A percentile compares a stretch with the other conserved stretches of the same genome.
These are phyloP conservation scores for Menidia menidia DNA, from an alignment of 2,797 vertebrate genomes.

Conservation along the genomic window DNA sequence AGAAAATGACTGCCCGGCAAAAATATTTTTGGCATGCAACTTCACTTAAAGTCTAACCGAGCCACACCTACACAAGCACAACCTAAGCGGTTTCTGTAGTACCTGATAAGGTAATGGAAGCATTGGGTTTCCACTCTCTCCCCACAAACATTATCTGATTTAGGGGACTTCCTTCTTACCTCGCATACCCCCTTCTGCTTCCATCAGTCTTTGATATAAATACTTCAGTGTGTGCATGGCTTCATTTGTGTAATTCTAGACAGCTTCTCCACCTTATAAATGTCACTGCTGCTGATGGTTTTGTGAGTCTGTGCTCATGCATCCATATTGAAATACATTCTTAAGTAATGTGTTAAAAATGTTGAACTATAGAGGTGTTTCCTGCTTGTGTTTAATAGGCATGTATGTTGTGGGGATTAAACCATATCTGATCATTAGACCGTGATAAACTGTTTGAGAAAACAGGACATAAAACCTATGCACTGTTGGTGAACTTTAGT, in stretches of 20 bases:
- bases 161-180: slow-evolving; percentile 56
- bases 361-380: too few relatives aligned
- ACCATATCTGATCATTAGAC: too few relatives aligned
- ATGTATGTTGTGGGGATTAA: too few relatives aligned
- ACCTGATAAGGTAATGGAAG: slow-evolving; percentile 55
- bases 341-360: too few relatives aligned
- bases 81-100: slow-evolving; percentile 28
- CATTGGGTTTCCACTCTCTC: slow-evolving; percentile 57
- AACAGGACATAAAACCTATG: background rate
- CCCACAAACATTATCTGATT: slow-evolving; percentile 56
- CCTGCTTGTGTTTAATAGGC: too few relatives aligned
- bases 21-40: slow-evolving; percentile 69
- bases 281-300: slow-evolving; percentile 3
- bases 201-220: slow-evolving; percentile 59
- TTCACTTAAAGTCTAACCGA: slow-evolving; percentile 60
- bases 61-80: slow-evolving; percentile 28
- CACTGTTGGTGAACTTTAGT: background rate
- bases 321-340: too few relatives aligned
- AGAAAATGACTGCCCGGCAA: slow-evolving; percentile 53
- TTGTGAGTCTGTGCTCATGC: background rate
- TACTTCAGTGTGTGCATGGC: slow-evolving; percentile 42
- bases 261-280: slow-evolving; percentile 26
- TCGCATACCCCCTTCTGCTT: background rate
- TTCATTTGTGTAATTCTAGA: slow-evolving; percentile 46
- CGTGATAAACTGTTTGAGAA: background rate